A percentile compares a stretch with the other conserved stretches of the same genome.
Conservation (phyloP, 2,113 vertebrate species). For the Larimichthys crocea region DNA sequence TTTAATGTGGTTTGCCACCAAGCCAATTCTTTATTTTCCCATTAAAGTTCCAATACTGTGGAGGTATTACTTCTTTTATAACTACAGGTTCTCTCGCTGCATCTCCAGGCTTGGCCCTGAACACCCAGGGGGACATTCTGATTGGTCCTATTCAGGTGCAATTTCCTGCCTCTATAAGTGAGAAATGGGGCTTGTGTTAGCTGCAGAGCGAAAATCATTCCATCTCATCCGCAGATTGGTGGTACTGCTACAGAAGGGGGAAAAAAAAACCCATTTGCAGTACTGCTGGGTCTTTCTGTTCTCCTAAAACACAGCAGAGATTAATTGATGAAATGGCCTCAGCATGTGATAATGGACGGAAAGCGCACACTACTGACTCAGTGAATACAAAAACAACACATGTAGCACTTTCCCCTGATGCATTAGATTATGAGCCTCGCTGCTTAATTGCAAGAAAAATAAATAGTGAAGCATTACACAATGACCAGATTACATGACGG, state of each 20-base stretch:
- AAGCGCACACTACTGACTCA: neutral
- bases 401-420: neutral
- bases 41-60: slow-evolving; percentile 42
- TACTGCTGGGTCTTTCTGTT: slow-evolving; percentile 19
- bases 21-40: slow-evolving; percentile 56
- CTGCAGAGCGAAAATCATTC: slow-evolving; percentile 56
- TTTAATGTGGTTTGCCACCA: slow-evolving; percentile 30
- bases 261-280: slow-evolving; percentile 15
- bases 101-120: slow-evolving; percentile 37
- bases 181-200: slow-evolving; percentile 45
- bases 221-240: slow-evolving; percentile 47
- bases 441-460: neutral
- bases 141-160: slow-evolving; percentile 61
- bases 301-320: slow-evolving; percentile 9
- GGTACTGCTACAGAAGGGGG: slow-evolving; percentile 10
- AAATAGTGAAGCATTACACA: too few relatives aligned
- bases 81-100: slow-evolving; percentile 31
- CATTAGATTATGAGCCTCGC: neutral
- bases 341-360: slow-evolving; percentile 29
- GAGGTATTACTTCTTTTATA: slow-evolving; percentile 49
- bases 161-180: slow-evolving; percentile 63
- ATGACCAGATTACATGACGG: neutral
- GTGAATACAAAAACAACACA: neutral
- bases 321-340: slow-evolving; percentile 38
- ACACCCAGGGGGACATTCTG: slow-evolving; percentile 37